A percentile compares a stretch with the other conserved stretches of the same genome.
These are phyloP conservation scores for Lophura nycthemera DNA, from an alignment of 2,113 vertebrate species.

Conservation along the genomic window DNA sequence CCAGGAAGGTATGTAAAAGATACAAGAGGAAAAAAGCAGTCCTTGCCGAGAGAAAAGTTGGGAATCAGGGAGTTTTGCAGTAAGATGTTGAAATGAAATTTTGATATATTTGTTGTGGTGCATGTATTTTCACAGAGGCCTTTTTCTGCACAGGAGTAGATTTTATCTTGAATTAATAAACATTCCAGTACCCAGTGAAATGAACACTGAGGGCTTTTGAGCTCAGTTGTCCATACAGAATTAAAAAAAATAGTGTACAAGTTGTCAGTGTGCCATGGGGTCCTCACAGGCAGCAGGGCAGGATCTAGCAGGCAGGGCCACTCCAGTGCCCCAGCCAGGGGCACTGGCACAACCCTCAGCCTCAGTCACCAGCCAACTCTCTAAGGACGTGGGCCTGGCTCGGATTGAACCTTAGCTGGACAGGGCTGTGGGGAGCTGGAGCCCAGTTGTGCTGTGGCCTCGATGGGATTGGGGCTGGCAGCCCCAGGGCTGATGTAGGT, in stretches of 20 bases:
- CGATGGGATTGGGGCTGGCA: fast-evolving
- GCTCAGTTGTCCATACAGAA: neutral
- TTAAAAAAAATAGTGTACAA: neutral
- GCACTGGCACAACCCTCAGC: no score
- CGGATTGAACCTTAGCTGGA: fast-evolving
- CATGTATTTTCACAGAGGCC: neutral
- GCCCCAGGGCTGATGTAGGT: fast-evolving
- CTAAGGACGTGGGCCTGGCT: neutral
- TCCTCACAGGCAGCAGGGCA: neutral
- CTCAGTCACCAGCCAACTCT: fast-evolving
- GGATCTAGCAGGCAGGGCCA: neutral
- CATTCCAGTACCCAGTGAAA: neutral
- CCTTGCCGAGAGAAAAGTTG: neutral
- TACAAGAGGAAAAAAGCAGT: neutral
- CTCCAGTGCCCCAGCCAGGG: neutral
- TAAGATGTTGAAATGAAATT: neutral
- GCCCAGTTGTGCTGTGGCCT: fast-evolving
- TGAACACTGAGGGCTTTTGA: neutral
- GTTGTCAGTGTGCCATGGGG: fast-evolving
- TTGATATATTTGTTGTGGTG: neutral
- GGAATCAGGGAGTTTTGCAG: neutral
- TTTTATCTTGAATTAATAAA: neutral
- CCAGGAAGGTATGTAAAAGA: neutral
- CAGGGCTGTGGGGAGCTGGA: neutral
- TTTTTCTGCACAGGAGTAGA: neutral